These are phyloP conservation scores for Sebastes hubbsi DNA, from an alignment of 2,797 vertebrate species.

Conservation along the genomic window DNA sequence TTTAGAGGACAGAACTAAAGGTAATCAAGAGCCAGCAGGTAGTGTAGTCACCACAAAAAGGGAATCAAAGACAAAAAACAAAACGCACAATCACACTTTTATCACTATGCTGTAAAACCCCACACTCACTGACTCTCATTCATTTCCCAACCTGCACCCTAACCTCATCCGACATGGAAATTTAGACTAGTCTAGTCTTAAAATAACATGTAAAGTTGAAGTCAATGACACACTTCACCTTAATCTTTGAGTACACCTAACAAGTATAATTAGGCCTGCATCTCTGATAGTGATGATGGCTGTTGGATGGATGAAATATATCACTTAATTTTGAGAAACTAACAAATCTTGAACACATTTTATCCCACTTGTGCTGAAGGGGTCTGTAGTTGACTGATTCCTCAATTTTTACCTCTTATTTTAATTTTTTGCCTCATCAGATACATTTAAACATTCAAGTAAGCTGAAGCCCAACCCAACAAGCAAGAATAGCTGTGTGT, in stretches of 20 bases:
- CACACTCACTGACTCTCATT: background rate
- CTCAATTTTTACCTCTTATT: background rate
- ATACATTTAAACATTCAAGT: background rate
- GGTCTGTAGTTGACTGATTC: background rate
- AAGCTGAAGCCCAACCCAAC: background rate
- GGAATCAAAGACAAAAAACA: background rate
- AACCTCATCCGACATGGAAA: background rate
- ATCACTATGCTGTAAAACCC: background rate
- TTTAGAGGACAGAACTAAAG: slow-evolving; percentile 19
- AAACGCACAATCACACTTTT: background rate
- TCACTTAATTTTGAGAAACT: background rate
- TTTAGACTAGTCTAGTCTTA: background rate
- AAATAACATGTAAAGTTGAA: background rate
- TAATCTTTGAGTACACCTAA: background rate
- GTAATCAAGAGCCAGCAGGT: slow-evolving; percentile 17
- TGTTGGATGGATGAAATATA: background rate
- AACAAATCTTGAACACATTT: background rate
- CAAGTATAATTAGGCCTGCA: background rate
- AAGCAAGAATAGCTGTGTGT: background rate
- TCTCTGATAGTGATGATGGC: background rate
- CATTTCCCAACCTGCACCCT: background rate
- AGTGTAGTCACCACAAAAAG: slow-evolving; percentile 8
- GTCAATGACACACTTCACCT: background rate
- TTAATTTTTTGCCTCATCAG: background rate
- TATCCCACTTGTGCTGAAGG: background rate